Evolutionary conservation across 2,113 vertebrate species (phyloP).

Genomic region (Stictonetta naevosa): DNA sequence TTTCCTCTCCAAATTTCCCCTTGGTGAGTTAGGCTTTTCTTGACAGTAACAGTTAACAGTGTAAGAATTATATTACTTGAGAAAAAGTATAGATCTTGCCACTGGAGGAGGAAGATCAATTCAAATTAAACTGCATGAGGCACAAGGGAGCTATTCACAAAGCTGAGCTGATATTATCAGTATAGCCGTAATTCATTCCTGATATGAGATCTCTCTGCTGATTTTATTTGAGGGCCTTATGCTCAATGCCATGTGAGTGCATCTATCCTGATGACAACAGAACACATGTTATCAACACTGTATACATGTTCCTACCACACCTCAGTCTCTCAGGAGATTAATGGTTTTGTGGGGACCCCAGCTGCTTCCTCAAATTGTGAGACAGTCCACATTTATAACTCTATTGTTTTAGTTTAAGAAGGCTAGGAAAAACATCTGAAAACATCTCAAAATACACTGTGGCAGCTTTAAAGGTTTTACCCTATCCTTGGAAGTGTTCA

Average conservation of each 20-base stretch:
- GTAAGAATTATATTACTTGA: background rate
- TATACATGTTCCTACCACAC: background rate
- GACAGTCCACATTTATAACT: background rate
- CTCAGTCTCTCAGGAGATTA: background rate
- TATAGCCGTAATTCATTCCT: background rate
- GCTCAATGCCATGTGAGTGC: background rate
- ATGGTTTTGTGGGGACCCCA: background rate
- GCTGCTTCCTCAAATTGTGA: background rate
- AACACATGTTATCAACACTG: rapidly evolving
- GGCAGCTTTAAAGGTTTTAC: background rate
- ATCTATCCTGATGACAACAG: background rate
- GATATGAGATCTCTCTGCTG: background rate
- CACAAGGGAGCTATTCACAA: background rate
- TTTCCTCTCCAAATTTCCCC: background rate
- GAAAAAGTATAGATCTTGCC: background rate
- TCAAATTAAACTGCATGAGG: background rate
- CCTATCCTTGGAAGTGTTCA: too few relatives aligned
- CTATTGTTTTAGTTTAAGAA: background rate
- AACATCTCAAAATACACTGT: background rate
- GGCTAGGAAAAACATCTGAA: background rate
- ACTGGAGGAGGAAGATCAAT: background rate
- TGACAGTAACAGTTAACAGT: background rate
- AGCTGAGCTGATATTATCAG: background rate
- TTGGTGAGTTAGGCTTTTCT: background rate
- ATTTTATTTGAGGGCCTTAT: background rate